Percentiles rank a stretch among this genome's conserved stretches.
Evolutionary conservation across 2,113 vertebrate species (phyloP).

Genomic region (Psilopsiagon aymara): DNA sequence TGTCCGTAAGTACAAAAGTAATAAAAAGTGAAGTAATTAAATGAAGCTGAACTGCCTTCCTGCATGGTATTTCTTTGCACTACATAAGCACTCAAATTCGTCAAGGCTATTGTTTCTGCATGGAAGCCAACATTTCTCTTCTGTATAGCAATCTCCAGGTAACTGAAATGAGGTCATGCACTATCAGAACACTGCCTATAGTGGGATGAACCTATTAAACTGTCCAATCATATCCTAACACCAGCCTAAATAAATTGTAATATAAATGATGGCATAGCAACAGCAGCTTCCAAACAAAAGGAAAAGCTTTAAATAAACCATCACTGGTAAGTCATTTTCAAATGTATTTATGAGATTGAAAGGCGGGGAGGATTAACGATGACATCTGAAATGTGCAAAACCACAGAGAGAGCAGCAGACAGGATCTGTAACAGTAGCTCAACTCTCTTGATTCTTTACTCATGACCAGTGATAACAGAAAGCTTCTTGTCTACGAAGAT

Average conservation of each 20-base stretch:
- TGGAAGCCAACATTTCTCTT: background rate
- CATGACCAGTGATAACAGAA: background rate
- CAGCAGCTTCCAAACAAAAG: constrained; percentile 8
- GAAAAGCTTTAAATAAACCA: background rate
- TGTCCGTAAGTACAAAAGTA: background rate
- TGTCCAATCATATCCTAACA: background rate
- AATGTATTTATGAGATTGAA: background rate
- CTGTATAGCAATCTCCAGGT: background rate
- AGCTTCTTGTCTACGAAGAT: background rate
- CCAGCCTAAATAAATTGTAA: background rate
- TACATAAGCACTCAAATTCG: background rate
- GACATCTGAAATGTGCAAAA: background rate
- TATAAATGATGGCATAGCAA: background rate
- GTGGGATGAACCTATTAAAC: background rate
- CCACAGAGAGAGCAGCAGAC: background rate
- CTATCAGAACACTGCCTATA: background rate
- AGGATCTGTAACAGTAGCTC: background rate
- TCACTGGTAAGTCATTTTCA: background rate
- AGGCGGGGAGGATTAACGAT: background rate
- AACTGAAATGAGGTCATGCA: background rate
- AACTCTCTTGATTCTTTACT: background rate
- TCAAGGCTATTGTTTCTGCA: background rate
- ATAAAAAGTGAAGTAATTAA: background rate
- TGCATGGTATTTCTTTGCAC: background rate
- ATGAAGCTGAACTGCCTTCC: background rate